Percentiles rank a stretch among this genome's conserved stretches.
Conservation (phyloP, 1,140 invertebrate genomes). For the Brachionus asplanchnoidis region DNA sequence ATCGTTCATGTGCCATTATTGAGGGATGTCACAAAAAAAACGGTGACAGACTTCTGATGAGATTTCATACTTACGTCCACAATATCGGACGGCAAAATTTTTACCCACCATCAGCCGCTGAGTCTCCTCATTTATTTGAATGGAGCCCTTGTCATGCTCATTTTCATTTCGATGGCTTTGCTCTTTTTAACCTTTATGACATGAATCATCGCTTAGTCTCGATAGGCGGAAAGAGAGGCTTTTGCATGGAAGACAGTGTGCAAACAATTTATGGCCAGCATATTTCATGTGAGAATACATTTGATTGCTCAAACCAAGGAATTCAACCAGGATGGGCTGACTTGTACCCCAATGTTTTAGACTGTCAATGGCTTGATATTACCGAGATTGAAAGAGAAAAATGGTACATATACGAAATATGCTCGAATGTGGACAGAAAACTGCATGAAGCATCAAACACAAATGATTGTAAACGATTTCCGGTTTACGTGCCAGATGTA, state of each 20-base stretch:
- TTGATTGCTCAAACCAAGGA: background rate
- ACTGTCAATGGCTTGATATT: slow-evolving; percentile 1
- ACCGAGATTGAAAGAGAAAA: background rate
- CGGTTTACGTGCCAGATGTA: background rate
- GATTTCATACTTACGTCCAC: background rate
- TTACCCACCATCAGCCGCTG: background rate
- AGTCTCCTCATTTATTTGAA: background rate
- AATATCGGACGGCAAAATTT: background rate
- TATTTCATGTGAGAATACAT: background rate
- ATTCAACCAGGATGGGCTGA: background rate
- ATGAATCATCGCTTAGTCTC: background rate
- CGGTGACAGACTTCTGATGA: background rate
- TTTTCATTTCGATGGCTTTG: background rate
- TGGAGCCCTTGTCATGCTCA: background rate
- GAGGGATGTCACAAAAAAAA: background rate
- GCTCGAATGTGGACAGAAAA: background rate
- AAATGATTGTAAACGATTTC: slow-evolving; percentile 1
- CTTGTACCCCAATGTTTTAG: background rate
- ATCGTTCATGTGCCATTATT: background rate
- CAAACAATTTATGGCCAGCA: background rate
- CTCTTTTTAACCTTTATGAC: background rate
- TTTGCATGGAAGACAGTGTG: background rate
- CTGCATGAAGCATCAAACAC: background rate
- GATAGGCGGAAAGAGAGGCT: background rate
- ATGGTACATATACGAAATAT: slow-evolving; percentile 10